Base-by-base conservation (phyloP, 1,140 invertebrate species). In the Micrasema minimum region DNA sequence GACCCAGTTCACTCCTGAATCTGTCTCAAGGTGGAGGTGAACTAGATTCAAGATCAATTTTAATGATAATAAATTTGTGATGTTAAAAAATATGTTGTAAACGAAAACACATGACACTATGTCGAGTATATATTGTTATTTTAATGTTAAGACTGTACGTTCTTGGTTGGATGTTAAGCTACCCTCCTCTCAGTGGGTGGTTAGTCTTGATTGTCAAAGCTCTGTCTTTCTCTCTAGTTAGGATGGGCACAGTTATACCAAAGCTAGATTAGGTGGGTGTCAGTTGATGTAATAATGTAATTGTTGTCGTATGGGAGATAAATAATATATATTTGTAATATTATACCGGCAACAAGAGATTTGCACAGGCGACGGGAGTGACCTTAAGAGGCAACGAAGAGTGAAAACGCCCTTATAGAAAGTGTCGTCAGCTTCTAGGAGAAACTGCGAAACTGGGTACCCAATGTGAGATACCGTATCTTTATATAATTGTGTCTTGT, bases 341-440 rank as follows among this genome's bases (percentile, higher is more conserved):
- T 59, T 55, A 10, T 55, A 31, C 26, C n/a, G 14, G 51, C 22
- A 11, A 55, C 14, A 16, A 23, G 22, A 22, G 37, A 41, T 16
- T 61, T 18, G 26, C 26, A 16, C 22, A 48, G 46, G 46, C 31
- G 22, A 22, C 41, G 53, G 12, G 72, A 74, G 72, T 74, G 72
- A 74, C 72, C 72, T 74, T 74, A 55, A 46, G 46, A 41, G 66
- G 72, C 72, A 74, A 74, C 72, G 72, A 74, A 74, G 53, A 69
- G 23, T 57, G 48, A 38, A 67, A 35, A 50, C 50, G 11, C 6
- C 41, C 41, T 51, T 22, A n/a, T 31, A 23, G 51, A 35, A 55
- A 14, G 26, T 26, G 22, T 55, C 26, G 22, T 14, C 26, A 55
- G 51, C 26, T 55, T 55, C 51, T 9, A 55, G 5, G 51, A 55